A percentile compares a stretch with the other conserved stretches of the same genome.
phyloP scores from a whole-genome alignment of 30 jellyfish, hydroid and myxozoan species.

The Chrysaora quinquecirrha region DNA sequence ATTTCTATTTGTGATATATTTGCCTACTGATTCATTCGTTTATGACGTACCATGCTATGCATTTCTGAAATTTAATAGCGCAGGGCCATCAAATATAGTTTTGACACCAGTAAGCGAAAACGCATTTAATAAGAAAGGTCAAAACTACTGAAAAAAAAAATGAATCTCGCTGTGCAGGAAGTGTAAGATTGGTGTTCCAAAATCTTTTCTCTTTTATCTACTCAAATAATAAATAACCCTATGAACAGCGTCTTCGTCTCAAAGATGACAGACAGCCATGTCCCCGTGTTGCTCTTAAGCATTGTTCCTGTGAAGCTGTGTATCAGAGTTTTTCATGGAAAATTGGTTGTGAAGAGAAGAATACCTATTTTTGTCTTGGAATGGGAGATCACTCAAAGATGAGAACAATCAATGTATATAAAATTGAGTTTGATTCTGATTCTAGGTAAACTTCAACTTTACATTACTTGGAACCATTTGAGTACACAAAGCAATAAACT shows the following conservation, averaged over 20 bases:
- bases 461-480: too few relatives aligned
- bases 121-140: too few relatives aligned
- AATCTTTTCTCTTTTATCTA: not conserved
- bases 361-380: not conserved
- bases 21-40: too few relatives aligned
- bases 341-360: not conserved
- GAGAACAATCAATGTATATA: not conserved
- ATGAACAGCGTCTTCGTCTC: not conserved
- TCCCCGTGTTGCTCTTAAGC: not conserved
- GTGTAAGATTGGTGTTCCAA: too few relatives aligned
- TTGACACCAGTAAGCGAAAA: too few relatives aligned
- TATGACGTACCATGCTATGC: too few relatives aligned
- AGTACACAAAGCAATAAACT: too few relatives aligned
- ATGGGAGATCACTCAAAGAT: conserved; percentile 1
- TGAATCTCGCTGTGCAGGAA: too few relatives aligned
- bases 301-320: not conserved
- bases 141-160: too few relatives aligned
- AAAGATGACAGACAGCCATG: conserved; percentile 2
- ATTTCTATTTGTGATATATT: too few relatives aligned
- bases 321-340: not conserved
- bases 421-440: not conserved
- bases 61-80: too few relatives aligned
- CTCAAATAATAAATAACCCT: not conserved
- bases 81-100: too few relatives aligned
- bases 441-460: not conserved